Evolutionary conservation across 2,113 vertebrate species (phyloP).

Genomic region (Austrofundulus limnaeus): DNA sequence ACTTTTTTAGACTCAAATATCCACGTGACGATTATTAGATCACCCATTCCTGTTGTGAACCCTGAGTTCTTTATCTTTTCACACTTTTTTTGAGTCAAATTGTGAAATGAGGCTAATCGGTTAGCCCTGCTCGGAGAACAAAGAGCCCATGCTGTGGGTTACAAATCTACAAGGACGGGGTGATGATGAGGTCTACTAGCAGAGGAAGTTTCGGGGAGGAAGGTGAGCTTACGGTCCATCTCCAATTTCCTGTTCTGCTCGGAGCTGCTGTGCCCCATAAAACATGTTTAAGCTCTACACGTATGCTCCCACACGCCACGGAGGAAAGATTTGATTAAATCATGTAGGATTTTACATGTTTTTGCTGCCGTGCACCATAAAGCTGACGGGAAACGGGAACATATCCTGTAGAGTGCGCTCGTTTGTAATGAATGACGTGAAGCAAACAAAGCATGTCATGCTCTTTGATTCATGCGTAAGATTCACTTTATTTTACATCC

Average conservation of each 20-base stretch:
- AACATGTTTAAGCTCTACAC: slow-evolving; percentile 43
- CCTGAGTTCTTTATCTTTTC: not conserved
- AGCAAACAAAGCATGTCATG: slow-evolving; percentile 9
- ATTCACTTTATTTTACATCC: too few species aligned
- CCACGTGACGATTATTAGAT: slow-evolving; percentile 10
- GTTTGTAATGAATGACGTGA: slow-evolving; percentile 7
- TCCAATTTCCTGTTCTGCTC: slow-evolving; percentile 60
- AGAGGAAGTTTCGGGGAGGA: slow-evolving; percentile 44
- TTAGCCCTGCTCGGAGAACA: not conserved
- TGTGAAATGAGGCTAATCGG: not conserved
- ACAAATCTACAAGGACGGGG: not conserved
- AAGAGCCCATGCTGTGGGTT: not conserved
- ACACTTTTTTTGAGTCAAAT: not conserved
- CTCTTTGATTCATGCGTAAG: not conserved
- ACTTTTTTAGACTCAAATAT: slow-evolving; percentile 5
- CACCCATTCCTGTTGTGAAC: too few species aligned
- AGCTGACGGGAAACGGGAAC: slow-evolving; percentile 36
- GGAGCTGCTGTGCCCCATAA: slow-evolving; percentile 55
- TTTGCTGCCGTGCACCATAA: slow-evolving; percentile 45
- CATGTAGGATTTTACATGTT: slow-evolving; percentile 49
- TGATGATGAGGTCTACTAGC: slow-evolving; percentile 31
- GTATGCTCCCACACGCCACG: slow-evolving; percentile 10
- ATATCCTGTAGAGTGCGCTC: slow-evolving; percentile 29
- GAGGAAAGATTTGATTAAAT: slow-evolving; percentile 55
- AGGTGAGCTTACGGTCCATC: slow-evolving; percentile 44